Evolutionary conservation across 1,140 invertebrate genomes (phyloP).

Genomic region (Atta cephalotes): DNA sequence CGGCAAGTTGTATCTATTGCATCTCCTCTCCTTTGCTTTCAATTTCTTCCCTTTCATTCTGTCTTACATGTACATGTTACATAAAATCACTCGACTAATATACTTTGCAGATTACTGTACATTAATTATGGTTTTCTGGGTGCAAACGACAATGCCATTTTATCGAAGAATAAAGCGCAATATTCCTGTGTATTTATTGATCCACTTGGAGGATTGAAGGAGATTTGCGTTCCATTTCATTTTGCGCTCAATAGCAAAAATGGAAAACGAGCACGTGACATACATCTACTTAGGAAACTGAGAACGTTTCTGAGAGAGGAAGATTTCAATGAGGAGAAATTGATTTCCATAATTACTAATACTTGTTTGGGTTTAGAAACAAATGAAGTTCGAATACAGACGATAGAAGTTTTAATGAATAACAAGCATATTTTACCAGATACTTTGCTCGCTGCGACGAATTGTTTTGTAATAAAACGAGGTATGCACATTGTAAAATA

Average conservation of each 20-base stretch:
- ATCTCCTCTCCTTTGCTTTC: not conserved
- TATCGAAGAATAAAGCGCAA: constrained; percentile 86
- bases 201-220: constrained; percentile 92
- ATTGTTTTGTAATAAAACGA: constrained; percentile 84
- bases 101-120: constrained; percentile 89
- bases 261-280: constrained; percentile 93
- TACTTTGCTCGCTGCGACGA: constrained; percentile 86
- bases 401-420: constrained; percentile 90
- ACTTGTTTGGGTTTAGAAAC: constrained; percentile 91
- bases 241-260: constrained; percentile 95
- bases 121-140: constrained; percentile 93
- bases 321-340: constrained; percentile 86
- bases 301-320: constrained; percentile 89
- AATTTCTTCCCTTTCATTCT: not conserved
- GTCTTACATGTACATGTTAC: not conserved
- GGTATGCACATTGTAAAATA: constrained; percentile 59
- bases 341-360: constrained; percentile 85
- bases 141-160: constrained; percentile 84
- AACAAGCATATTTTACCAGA: constrained; percentile 88
- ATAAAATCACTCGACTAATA: constrained; percentile 15
- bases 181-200: constrained; percentile 94
- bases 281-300: constrained; percentile 94
- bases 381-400: constrained; percentile 90
- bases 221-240: constrained; percentile 95
- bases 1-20: constrained; percentile 80